A percentile compares a stretch with the other conserved stretches of the same genome.
These are phyloP conservation scores for Drosophila nigromelanica DNA, from an alignment of 1,140 invertebrate genomes.

Conservation along the genomic window DNA sequence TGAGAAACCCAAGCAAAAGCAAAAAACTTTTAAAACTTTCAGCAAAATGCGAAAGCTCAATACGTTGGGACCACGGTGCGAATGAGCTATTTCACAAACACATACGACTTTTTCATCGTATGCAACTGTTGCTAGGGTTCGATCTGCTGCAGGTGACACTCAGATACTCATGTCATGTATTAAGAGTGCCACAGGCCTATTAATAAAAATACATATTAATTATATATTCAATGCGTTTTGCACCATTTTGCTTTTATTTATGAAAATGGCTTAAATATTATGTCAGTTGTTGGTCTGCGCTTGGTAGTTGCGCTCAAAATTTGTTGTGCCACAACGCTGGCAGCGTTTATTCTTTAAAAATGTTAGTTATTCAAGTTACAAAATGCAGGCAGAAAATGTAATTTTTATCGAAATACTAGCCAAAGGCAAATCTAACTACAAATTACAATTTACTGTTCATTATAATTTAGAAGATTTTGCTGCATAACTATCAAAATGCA, in stretches of 20 bases:
- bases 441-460: too few species aligned
- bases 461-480: too few species aligned
- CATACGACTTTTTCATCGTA: slow-evolving; percentile 2
- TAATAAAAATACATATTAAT: slow-evolving; percentile 1
- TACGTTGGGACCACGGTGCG: slow-evolving; percentile 4
- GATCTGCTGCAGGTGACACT: not conserved
- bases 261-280: too few species aligned
- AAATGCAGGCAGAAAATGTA: too few species aligned
- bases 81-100: slow-evolving; percentile 29
- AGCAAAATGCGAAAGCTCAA: slow-evolving; percentile 3
- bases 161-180: not conserved
- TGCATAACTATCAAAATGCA: too few species aligned
- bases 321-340: too few species aligned
- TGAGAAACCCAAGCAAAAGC: not conserved
- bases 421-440: too few species aligned
- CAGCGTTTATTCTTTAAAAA: too few species aligned
- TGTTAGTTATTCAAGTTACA: too few species aligned
- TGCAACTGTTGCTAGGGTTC: not conserved
- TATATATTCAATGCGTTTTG: not conserved
- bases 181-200: not conserved
- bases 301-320: too few species aligned
- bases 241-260: not conserved
- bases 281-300: too few species aligned
- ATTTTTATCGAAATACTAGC: too few species aligned
- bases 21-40: slow-evolving; percentile 22